Evolutionary conservation across 2,888 invertebrate genomes (phyloP).

Genomic region (Mesochorus sp.): DNA sequence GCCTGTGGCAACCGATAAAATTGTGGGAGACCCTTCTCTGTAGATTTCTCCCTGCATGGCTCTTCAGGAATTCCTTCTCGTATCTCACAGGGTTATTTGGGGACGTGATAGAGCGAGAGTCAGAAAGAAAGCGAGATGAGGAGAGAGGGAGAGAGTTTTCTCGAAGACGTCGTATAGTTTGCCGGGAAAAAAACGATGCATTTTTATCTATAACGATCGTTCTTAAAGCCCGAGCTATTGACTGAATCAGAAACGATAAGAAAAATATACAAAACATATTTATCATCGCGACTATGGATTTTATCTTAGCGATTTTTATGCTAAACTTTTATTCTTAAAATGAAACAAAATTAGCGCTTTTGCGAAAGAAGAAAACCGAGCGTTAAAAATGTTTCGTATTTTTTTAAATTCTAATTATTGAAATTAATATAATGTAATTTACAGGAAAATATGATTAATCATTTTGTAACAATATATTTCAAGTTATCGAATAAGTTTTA

Average conservation of each 20-base stretch:
- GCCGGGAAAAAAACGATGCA: constrained; percentile 19
- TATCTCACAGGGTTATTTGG: constrained; percentile 54
- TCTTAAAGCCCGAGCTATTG: neutral
- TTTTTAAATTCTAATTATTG: too few relatives aligned
- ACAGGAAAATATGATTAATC: too few relatives aligned
- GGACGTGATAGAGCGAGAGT: constrained; percentile 22
- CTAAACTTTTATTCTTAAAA: too few relatives aligned
- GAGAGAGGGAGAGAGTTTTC: constrained; percentile 1
- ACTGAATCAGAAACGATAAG: neutral
- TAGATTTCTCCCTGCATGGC: constrained; percentile 59
- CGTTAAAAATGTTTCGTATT: too few relatives aligned
- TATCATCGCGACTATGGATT: neutral
- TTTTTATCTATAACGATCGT: constrained; percentile 15
- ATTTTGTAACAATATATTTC: neutral
- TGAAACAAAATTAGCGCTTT: too few relatives aligned
- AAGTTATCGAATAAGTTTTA: neutral
- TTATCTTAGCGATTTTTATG: too few relatives aligned
- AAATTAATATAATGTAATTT: too few relatives aligned
- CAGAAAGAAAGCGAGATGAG: neutral
- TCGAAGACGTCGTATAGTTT: neutral
- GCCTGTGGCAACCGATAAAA: constrained; percentile 76
- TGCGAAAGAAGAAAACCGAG: too few relatives aligned
- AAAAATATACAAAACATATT: neutral
- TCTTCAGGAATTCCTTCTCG: constrained; percentile 66
- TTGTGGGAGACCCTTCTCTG: constrained; percentile 70